Percentiles rank a stretch among this genome's conserved stretches.
Evolutionary conservation across 2,113 vertebrate species (phyloP).

Genomic region (Miniopterus natalensis): DNA sequence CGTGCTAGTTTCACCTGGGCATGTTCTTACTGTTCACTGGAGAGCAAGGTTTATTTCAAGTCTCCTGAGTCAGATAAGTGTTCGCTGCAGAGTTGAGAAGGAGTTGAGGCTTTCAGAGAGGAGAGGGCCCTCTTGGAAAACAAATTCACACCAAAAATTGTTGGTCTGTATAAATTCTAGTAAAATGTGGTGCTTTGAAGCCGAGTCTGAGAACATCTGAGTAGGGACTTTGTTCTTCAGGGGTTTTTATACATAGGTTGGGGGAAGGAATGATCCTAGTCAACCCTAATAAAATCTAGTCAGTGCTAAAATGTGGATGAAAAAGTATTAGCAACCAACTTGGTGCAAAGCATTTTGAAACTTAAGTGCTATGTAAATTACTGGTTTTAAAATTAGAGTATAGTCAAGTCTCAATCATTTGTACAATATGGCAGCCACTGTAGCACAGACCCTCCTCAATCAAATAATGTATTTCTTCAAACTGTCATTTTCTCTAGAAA

Average conservation of each 20-base stretch:
- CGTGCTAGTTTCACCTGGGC: neutral
- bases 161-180: neutral
- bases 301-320: neutral
- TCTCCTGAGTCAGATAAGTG: neutral
- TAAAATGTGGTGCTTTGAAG: neutral
- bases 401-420: neutral
- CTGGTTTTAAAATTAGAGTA: neutral
- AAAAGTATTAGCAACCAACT: neutral
- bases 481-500: constrained; percentile 18
- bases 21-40: neutral
- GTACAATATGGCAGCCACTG: neutral
- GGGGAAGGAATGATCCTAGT: neutral
- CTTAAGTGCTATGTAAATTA: neutral
- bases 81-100: neutral
- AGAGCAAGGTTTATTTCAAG: neutral
- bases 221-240: neutral
- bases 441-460: neutral
- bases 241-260: neutral
- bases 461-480: neutral
- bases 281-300: neutral
- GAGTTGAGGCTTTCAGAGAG: neutral
- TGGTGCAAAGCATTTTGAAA: neutral
- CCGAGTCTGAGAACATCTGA: neutral
- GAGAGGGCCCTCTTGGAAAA: neutral
- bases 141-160: neutral